A percentile compares a stretch with the other conserved stretches of the same genome.
Conservation (phyloP, 1,140 invertebrate species). For the Pollicipes pollicipes region DNA sequence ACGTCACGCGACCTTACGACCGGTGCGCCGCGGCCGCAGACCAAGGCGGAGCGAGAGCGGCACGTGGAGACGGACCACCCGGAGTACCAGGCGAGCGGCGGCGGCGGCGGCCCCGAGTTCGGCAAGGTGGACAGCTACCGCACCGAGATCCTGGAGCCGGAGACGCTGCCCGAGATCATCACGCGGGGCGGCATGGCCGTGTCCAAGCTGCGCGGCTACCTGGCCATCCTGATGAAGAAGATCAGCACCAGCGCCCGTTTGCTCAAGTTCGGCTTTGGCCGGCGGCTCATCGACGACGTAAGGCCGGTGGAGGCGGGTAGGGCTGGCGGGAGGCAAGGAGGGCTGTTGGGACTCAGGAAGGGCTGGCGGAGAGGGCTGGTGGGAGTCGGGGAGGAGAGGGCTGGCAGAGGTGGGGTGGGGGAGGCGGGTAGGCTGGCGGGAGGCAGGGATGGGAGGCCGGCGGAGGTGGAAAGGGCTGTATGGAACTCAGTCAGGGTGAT, state of each 20-base stretch:
- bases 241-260: slow-evolving; percentile 18
- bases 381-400: too few species aligned
- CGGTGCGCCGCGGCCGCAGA: too few species aligned
- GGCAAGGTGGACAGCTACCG: neutral
- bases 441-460: too few species aligned
- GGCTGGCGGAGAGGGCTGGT: too few species aligned
- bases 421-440: too few species aligned
- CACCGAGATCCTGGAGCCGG: neutral
- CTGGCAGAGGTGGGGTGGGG: too few species aligned
- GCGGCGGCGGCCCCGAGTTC: neutral
- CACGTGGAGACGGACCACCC: slow-evolving; percentile 8
- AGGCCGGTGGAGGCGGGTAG: neutral
- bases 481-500: too few species aligned
- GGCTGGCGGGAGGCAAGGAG: too few species aligned
- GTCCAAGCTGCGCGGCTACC: slow-evolving; percentile 15
- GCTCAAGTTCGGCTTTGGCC: slow-evolving; percentile 18
- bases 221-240: slow-evolving; percentile 18
- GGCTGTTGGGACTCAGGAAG: too few species aligned
- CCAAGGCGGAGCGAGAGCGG: slow-evolving; percentile 15
- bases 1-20: too few species aligned
- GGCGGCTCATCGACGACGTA: slow-evolving; percentile 16
- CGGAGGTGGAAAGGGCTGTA: too few species aligned
- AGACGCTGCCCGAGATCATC: neutral
- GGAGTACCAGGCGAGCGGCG: neutral
- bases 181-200: slow-evolving; percentile 6